A percentile compares a stretch with the other conserved stretches of the same genome.
These are phyloP conservation scores for Protobothrops flavoviridis DNA, from an alignment of 2,113 vertebrate species.

Conservation along the genomic window DNA sequence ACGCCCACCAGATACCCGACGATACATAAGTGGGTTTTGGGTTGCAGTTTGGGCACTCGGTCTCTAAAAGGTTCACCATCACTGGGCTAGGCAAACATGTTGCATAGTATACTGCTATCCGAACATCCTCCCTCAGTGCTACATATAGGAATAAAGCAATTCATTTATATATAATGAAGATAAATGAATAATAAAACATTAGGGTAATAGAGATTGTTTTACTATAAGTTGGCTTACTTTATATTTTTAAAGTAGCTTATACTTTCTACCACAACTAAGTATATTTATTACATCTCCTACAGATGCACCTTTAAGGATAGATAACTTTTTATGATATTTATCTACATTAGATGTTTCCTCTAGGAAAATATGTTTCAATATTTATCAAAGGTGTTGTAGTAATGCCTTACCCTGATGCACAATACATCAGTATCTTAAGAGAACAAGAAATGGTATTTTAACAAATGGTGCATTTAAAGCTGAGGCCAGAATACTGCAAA, in stretches of 20 bases:
- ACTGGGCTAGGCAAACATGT: neutral
- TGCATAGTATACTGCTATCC: neutral
- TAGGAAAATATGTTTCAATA: neutral
- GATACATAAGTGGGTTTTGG: too few relatives aligned
- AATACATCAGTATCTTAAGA: slow-evolving; percentile 18
- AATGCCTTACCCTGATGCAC: neutral
- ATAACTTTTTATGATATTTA: neutral
- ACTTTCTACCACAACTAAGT: neutral
- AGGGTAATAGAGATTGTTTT: neutral
- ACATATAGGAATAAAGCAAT: neutral
- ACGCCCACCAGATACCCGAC: too few relatives aligned
- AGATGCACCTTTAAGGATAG: neutral
- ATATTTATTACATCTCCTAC: neutral
- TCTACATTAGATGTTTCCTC: slow-evolving; percentile 18
- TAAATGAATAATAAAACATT: neutral
- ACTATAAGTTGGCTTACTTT: neutral
- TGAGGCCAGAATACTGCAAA: neutral
- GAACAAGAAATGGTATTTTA: neutral
- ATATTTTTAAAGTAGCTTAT: neutral
- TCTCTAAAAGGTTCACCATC: too few relatives aligned
- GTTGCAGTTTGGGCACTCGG: too few relatives aligned
- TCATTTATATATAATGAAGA: neutral
- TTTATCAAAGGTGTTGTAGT: neutral
- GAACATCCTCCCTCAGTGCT: neutral
- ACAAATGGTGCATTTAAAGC: neutral